These are phyloP conservation scores for Nyctereutes procyonoides DNA, from an alignment of 2,113 vertebrate genomes.

Conservation along the genomic window DNA sequence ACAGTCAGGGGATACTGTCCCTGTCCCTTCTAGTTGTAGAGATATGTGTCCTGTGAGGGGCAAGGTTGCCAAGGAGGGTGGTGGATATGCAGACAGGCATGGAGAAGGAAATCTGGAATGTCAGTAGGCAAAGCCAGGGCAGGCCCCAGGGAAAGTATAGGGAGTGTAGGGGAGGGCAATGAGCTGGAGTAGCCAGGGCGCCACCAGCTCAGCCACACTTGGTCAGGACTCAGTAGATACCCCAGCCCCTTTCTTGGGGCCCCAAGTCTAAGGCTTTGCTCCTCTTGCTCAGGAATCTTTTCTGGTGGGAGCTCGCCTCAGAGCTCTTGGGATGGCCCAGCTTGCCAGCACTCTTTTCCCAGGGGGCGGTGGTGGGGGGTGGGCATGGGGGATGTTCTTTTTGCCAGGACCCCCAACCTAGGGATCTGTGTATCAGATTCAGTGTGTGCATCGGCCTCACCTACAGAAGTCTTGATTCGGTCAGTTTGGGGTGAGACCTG, in stretches of 20 bases:
- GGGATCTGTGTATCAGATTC: neutral
- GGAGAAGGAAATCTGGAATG: neutral
- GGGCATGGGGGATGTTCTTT: neutral
- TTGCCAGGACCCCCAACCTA: neutral
- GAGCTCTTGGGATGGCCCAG: neutral
- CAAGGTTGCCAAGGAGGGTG: neutral
- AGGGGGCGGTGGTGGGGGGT: neutral
- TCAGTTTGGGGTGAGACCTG: neutral
- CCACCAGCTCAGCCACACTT: neutral
- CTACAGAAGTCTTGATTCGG: neutral
- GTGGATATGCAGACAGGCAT: neutral
- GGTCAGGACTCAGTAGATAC: neutral
- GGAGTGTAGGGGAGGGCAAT: too few species aligned
- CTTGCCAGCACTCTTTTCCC: neutral
- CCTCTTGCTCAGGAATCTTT: neutral
- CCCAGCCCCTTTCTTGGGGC: neutral
- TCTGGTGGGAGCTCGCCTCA: fast-evolving
- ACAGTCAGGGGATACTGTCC: neutral
- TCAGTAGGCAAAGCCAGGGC: neutral
- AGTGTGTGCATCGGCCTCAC: neutral
- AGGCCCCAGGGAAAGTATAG: neutral
- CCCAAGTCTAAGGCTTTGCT: neutral
- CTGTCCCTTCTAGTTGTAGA: neutral
- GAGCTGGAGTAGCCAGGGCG: fast-evolving
- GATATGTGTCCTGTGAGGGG: neutral